Base-by-base conservation (phyloP, 2,888 invertebrate genomes). In the Trichacis sp. region DNA sequence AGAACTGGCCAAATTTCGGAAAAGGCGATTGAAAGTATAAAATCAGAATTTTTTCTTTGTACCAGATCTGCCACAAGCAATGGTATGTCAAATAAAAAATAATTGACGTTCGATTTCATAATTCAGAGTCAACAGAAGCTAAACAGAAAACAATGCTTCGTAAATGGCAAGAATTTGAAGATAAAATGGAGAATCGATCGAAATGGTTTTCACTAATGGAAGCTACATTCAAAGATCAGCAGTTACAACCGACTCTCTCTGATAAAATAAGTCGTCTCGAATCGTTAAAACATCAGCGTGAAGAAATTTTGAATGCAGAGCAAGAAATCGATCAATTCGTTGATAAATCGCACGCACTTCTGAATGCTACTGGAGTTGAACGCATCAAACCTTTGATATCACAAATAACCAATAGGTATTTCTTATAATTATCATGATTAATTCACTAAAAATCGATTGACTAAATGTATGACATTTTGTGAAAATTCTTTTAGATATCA, bases 91-190 rank as follows among this genome's bases (percentile, higher is more conserved):
- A n/a, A n/a, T n/a, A n/a, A n/a, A n/a, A n/a, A n/a, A n/a, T n/a
- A n/a, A n/a, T n/a, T n/a, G n/a, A n/a, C n/a, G n/a, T n/a, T n/a
- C n/a, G n/a, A n/a, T 36, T n/a, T 36, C 36, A 36, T 36, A n/a
- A 9, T 36, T 9, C 36, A 86, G 89, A 89, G 74, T 87, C 88
- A 20, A 89, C 91, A 5, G 90, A 92, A 77, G 89, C 89, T 19
- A 93, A 93, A 77, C 89, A 95, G 60, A 90, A 91, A 68, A 88
- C 89, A 62, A 90, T 92, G 0, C 84, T 95, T 1, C 88, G 90
- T 50, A 93, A 93, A 79, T 97, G 97, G 97, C 89, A 91, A 71
- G 91, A 91, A 62, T 97, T 96, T 83, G 97, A 97, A 79, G 88
- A 89, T 43, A 90, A 91, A 24, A 87, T 95, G 42, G 94, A 96